Conservation (phyloP, 2,797 vertebrate genomes). For the Danio jaintianensis region DNA sequence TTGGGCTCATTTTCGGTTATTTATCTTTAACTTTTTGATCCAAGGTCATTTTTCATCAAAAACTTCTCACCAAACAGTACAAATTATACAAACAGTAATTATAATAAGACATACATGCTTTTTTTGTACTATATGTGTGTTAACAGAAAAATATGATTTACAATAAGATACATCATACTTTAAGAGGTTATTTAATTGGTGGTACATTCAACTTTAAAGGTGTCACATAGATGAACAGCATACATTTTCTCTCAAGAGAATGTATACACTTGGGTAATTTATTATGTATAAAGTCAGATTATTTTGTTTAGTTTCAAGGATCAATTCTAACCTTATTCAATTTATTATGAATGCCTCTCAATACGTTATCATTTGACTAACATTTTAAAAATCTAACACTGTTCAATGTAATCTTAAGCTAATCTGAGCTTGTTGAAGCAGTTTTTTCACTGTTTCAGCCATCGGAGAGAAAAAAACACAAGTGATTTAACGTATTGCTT, state of each 20-base stretch:
- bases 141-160: background rate
- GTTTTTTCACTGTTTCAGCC: too few species aligned
- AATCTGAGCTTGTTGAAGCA: too few species aligned
- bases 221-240: background rate
- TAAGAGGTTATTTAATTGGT: background rate
- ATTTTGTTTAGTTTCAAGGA: background rate
- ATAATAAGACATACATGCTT: background rate
- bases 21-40: constrained; percentile 15
- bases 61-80: constrained; percentile 22
- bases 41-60: constrained; percentile 17
- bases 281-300: background rate
- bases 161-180: background rate
- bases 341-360: background rate
- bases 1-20: constrained; percentile 1
- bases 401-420: background rate
- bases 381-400: background rate
- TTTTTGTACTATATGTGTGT: background rate
- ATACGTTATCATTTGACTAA: background rate
- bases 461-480: too few species aligned
- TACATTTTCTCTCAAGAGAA: background rate
- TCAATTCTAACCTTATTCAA: background rate
- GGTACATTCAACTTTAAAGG: background rate
- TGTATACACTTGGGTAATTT: background rate
- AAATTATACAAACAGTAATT: constrained; percentile 10
- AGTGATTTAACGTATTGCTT: too few species aligned